These are phyloP conservation scores for Megaceryle torquata DNA, from an alignment of 2,113 vertebrate genomes.

Conservation along the genomic window DNA sequence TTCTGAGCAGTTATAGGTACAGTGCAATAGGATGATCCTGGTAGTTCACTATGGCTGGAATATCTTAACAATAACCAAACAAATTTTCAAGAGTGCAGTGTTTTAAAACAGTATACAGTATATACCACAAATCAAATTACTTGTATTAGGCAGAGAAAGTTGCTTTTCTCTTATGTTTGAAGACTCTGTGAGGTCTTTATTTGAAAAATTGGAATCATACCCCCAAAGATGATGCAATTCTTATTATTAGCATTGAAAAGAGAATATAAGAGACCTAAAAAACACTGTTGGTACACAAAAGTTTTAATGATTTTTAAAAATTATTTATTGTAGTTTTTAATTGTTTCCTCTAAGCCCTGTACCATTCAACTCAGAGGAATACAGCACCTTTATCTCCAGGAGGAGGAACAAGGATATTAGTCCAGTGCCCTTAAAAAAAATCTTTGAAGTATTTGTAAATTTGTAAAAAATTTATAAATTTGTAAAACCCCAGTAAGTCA, in stretches of 20 bases:
- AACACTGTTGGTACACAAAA: not conserved
- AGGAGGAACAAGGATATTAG: not conserved
- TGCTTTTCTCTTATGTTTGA: not conserved
- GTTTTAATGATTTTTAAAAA: not conserved
- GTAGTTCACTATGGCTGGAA: not conserved
- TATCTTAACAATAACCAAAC: not conserved
- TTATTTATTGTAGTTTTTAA: not conserved
- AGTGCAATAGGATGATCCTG: not conserved
- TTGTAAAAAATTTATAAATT: not conserved
- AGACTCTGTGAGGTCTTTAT: not conserved
- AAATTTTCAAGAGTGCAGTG: not conserved
- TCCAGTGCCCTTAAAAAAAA: not conserved
- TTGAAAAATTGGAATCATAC: not conserved
- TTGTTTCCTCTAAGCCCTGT: not conserved
- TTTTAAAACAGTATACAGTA: not conserved
- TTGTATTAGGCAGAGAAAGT: not conserved
- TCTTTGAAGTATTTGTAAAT: not conserved
- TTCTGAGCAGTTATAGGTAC: not conserved
- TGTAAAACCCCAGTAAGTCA: not conserved
- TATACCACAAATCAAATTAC: not conserved
- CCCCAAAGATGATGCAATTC: not conserved
- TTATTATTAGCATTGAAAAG: not conserved
- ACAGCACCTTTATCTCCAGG: not conserved
- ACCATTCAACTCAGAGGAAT: not conserved
- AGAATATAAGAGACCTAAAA: not conserved